Percentiles rank a stretch among this genome's conserved stretches.
These are phyloP conservation scores for Raphicerus campestris DNA, from an alignment of 2,113 vertebrate species.

Conservation along the genomic window DNA sequence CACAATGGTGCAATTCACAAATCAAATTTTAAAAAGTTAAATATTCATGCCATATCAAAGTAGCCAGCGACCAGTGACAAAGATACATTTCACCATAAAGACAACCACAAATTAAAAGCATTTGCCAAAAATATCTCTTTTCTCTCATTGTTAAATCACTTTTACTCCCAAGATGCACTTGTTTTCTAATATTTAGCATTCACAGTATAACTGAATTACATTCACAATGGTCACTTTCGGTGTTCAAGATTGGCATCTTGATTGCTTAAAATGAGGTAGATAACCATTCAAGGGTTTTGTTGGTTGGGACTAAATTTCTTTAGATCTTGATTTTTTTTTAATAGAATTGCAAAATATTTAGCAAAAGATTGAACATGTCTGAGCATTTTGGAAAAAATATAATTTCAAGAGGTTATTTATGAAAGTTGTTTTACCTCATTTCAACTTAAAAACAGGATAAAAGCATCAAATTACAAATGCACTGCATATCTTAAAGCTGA, in stretches of 20 bases:
- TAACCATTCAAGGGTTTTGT: slow-evolving; percentile 38
- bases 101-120: slow-evolving; percentile 14
- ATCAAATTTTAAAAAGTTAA: not conserved
- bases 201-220: slow-evolving; percentile 51
- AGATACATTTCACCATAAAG: not conserved
- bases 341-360: slow-evolving; percentile 62
- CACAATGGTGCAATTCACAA: slow-evolving; percentile 36
- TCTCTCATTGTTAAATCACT: not conserved
- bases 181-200: slow-evolving; percentile 31
- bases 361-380: slow-evolving; percentile 55
- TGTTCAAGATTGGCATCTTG: slow-evolving; percentile 20
- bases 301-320: slow-evolving; percentile 49
- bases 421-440: slow-evolving; percentile 62
- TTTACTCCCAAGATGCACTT: slow-evolving; percentile 24
- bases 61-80: not conserved
- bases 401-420: slow-evolving; percentile 52
- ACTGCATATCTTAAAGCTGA: not conserved
- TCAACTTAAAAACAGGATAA: slow-evolving; percentile 62
- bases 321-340: slow-evolving; percentile 4
- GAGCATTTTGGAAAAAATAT: slow-evolving; percentile 60
- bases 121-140: slow-evolving; percentile 39
- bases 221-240: slow-evolving; percentile 53
- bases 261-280: slow-evolving; percentile 77
- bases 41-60: slow-evolving; percentile 52
- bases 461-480: slow-evolving; percentile 51